A percentile compares a stretch with the other conserved stretches of the same genome.
These are phyloP conservation scores for Heliconius nattereri DNA, from an alignment of 1,140 invertebrate species.

Conservation along the genomic window DNA sequence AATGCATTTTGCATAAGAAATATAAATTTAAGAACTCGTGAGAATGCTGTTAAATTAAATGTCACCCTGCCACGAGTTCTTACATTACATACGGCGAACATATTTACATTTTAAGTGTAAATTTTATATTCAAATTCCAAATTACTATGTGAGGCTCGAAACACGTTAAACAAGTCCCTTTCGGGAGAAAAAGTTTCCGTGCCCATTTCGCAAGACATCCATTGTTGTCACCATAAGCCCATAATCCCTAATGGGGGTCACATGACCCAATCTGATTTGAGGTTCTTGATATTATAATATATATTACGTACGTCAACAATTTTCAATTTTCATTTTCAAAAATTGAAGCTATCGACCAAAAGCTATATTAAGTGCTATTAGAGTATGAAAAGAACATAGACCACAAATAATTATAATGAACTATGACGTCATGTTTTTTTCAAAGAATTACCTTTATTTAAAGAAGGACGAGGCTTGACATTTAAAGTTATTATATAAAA, in stretches of 20 bases:
- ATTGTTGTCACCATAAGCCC: background rate
- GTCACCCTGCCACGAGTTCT: background rate
- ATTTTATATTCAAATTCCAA: background rate
- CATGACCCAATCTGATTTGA: background rate
- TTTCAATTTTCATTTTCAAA: background rate
- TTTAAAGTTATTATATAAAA: too few relatives aligned
- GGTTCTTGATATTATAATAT: background rate
- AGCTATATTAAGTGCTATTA: too few relatives aligned
- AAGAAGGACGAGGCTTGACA: too few relatives aligned
- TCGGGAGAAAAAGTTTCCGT: background rate
- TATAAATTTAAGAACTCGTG: background rate
- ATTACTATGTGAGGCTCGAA: background rate
- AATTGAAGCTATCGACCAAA: background rate
- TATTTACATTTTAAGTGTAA: background rate
- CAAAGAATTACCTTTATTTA: too few relatives aligned
- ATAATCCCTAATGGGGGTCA: constrained; percentile 2
- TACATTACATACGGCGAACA: background rate
- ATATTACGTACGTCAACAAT: background rate
- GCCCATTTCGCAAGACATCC: background rate
- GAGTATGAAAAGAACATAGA: too few relatives aligned
- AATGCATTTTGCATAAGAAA: background rate
- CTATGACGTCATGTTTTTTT: too few relatives aligned
- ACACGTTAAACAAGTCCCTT: constrained; percentile 6
- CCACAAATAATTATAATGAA: too few relatives aligned
- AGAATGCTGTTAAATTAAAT: constrained; percentile 2